Base-by-base conservation (phyloP, 2,888 invertebrate genomes). In the Adelognathus sp. region DNA sequence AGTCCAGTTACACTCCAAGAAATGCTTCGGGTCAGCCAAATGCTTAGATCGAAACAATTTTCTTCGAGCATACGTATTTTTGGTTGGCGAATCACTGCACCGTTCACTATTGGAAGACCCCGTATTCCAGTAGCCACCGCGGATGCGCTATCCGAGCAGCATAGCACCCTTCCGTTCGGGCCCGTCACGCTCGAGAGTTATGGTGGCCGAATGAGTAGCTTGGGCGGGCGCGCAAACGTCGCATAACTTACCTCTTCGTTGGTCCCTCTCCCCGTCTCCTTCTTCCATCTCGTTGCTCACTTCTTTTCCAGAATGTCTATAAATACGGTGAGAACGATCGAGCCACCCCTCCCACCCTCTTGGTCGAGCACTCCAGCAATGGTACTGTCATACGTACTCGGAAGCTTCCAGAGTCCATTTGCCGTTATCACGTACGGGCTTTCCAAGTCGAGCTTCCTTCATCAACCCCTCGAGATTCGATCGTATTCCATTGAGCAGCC, bases 191-290 rank as follows among this genome's bases (percentile, higher is more conserved):
- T 71, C 36, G 85, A 90, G 89, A 90, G 87, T 90, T 90, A 90
- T 90, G 89, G 88, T 86, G 85, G 87, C 86, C 85, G 88, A 90
- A 89, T 89, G 90, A 90, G 90, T 90, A 86, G 90, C 90, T 89
- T 88, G 90, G 90, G 89, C 88, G 90, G 90, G 89, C 88, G 90
- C 89, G 89, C 87, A 87, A 89, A 88, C 88, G 89, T 90, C 90
- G 90, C 89, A 90, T 90, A 90, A 90, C 90, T 90, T 90, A 90
- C 89, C 88, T 86, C 86, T 87, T 84, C 87, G 82, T 83, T 83
- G 70, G 67, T 74, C 46, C 69, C 80, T 82, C 76, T 64, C 50
- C 61, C 63, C 61, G 56, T 56, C 56, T 54, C 44, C 41, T 61
- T 74, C 50, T 50, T 81, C 50, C 50, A 50, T 50, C 50, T 24